Evolutionary conservation across 2,797 vertebrate genomes (phyloP), one percentile per base, ranked within the genome.

Genomic region (Macropodus opercularis): DNA sequence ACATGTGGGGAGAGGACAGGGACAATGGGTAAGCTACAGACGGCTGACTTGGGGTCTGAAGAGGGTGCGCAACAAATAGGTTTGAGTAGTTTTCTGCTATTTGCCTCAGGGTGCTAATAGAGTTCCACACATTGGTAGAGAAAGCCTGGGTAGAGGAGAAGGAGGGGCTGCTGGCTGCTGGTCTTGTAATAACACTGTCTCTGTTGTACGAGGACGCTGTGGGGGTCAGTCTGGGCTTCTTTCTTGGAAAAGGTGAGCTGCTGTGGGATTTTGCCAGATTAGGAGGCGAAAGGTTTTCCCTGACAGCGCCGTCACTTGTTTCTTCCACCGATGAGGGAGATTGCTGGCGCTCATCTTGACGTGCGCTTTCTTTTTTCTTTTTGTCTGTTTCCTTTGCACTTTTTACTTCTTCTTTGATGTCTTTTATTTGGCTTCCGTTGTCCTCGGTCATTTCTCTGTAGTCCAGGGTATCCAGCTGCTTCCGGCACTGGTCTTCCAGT

Each of bases 401-500:
- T 19, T 63, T 49, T 32, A 42, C 48, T 42, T 75, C 54, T 32
- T 79, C 63, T 69, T 74, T 76, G 17, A 75, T 26, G 18, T 46
- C 18, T 40, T 43, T 15, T 11, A 18, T 41, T 21, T 47, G 52
- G n/a, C 12, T 35, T 14, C 1, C 57, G 18, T 39, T 34, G 4
- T 2, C 13, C 4, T 50, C 59, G 9, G n/a, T 38, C 50, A 27
- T 43, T 24, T 3, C 57, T 22, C 13, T 49, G 51, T 8, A 5
- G 32, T 71, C 34, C 6, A 87, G 70, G 14, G 47, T 39, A 8
- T 79, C 67, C 39, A 93, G 81, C 47, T 89, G 86, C 32, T 59
- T 78, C 47, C 31, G 80, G 72, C 92, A 94, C 63, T 92, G 92
- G 38, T 92, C 90, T 77, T 92, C 89, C 58, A 95, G 85, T 0